Base-by-base conservation (phyloP, 2,888 invertebrate species). In the Chrysotoxum bicinctum region DNA sequence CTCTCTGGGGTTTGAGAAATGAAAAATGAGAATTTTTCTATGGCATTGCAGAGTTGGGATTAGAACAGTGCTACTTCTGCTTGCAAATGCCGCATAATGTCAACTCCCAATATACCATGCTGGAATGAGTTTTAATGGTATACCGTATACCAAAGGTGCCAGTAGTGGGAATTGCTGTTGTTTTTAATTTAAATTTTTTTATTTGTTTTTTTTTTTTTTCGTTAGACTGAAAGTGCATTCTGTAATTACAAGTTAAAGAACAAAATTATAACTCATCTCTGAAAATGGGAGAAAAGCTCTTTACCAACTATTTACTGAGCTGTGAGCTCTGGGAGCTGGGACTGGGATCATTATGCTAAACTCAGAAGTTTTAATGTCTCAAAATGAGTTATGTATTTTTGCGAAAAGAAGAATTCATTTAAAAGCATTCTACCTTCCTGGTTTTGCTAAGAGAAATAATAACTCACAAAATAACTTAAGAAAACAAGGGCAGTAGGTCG, bases 21-120 rank as follows among this genome's bases (percentile, higher is more conserved):
- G 75, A 84, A 70, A 72, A 80, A 79, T 68, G 75, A 66, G 70
- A 50, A 56, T 78, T 78, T 73, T 78, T 69, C 73, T 56, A 26
- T 83, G 54, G 60, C 64, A 78, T 12, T 78, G 74, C 83, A 83
- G 78, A 70, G 73, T 62, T 70, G 73, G 64, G 82, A 68, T 82
- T 69, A 77, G 72, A 58, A 62, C 23, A 45, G 50, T 45, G 68
- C 26, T 60, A 14, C 26, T 56, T 32, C 8, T 16, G 56, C 56
- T 58, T 10, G 32, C 54, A 35, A 50, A 16, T 75, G 66, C 58
- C 52, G 72, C 60, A 73, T 78, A 66, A 62, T 73, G 62, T 64
- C 72, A 68, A 26, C 32, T 64, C 64, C 45, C 64, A 64, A 64
- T 62, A 26, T 64, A 19, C 62, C 45, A 35, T n/a, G 48, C 9